A percentile compares a stretch with the other conserved stretches of the same genome.
These are phyloP conservation scores for Leptopilina syphax DNA, from an alignment of 2,888 invertebrate genomes.

Conservation along the genomic window DNA sequence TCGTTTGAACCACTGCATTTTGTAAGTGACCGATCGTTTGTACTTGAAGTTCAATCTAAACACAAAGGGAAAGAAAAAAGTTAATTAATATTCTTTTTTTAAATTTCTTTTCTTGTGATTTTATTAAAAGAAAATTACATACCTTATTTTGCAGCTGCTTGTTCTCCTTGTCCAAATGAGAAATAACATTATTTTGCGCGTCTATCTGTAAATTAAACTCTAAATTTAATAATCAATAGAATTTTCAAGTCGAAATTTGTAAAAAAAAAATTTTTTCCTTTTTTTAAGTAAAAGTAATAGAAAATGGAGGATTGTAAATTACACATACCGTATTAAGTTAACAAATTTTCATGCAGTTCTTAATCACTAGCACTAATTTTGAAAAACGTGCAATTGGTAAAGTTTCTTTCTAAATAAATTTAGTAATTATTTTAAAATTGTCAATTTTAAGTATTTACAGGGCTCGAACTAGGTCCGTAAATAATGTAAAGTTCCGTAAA, in stretches of 20 bases:
- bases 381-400: not conserved
- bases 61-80: constrained; percentile 5
- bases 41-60: constrained; percentile 70
- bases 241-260: not conserved
- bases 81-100: not conserved
- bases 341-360: constrained; percentile 41
- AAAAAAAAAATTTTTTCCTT: too few relatives aligned
- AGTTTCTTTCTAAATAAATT: not conserved
- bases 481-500: too few relatives aligned
- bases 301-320: not conserved
- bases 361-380: constrained; percentile 12
- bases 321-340: constrained; percentile 41
- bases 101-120: not conserved
- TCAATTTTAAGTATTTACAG: too few relatives aligned
- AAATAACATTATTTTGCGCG: constrained; percentile 63
- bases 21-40: constrained; percentile 74
- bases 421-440: not conserved
- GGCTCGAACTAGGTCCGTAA: too few relatives aligned
- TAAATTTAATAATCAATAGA: constrained; percentile 23
- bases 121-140: not conserved
- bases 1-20: constrained; percentile 72
- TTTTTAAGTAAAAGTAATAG: too few relatives aligned
- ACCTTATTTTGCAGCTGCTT: constrained; percentile 69
- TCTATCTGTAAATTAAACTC: constrained; percentile 65
- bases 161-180: constrained; percentile 68